Base-by-base conservation (phyloP, 2,113 vertebrate genomes). In the Gymnocephalus cernua region DNA sequence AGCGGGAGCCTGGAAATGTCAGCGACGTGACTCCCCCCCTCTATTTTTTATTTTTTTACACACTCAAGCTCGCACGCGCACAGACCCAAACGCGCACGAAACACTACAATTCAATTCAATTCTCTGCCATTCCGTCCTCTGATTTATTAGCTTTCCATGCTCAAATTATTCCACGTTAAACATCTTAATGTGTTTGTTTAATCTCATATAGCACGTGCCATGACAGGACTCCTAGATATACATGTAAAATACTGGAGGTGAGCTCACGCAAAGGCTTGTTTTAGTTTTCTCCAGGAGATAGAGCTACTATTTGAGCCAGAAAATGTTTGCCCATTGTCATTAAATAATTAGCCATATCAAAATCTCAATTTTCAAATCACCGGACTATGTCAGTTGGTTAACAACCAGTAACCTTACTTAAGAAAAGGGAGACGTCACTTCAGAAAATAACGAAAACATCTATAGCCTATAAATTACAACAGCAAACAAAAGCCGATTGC, bases 401-500 rank as follows among this genome's bases (percentile, higher is more conserved):
- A 41, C 29, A 78, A 18, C 45, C n/a, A 27, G 6, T 65, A 25
- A 47, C 15, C 13, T 16, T 29, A 4, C 25, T 45, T n/a, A 32
- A 70, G 25, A 59, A 15, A 53, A 38, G 29, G 48, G 41, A 7
- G 35, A 67, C 10, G 45, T 48, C 1, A 74, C 73, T 29, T 77
- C 9, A 0, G 16, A 78, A 79, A 79, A 63, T 32, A 72, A 38
- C 6, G 3, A 15, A 13, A 65, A 25, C 21, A 57, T 61, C 68
- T 51, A 32, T 32, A 11, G 38, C 38, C 44, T 57, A 66, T 74
- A 19, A 50, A 77, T 77, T 94, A 96, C 9, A 41, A 41, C 2
- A 41, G 38, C 10, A 96, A 96, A 95, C 94, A 97, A 92, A 96
- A 96, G 96, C 94, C 96, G 93, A 96, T 97, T 96, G 96, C 23